Conservation (phyloP, 2,797 vertebrate genomes). For the Rhinoraja longicauda region DNA sequence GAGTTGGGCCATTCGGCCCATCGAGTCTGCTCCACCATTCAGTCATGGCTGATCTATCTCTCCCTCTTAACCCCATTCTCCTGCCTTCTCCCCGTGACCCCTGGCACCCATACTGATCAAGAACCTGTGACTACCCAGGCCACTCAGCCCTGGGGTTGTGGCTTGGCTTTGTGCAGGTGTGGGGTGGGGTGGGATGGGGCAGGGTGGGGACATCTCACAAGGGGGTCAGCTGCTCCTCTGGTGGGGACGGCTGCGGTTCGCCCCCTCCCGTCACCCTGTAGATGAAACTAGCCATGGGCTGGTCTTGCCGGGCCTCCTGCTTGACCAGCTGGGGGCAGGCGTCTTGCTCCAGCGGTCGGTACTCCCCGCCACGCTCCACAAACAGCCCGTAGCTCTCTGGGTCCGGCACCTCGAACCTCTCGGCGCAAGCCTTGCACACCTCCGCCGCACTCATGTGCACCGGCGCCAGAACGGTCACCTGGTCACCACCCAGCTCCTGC, state of each 20-base stretch:
- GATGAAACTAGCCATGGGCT: neutral
- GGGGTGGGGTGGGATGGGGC: too few species aligned
- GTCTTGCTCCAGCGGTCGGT: conserved; percentile 31
- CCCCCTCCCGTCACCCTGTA: neutral
- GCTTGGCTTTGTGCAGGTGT: too few species aligned
- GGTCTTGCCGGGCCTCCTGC: neutral
- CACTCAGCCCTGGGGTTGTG: too few species aligned
- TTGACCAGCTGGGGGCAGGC: conserved; percentile 38
- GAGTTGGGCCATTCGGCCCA: too few species aligned
- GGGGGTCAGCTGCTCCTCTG: too few species aligned
- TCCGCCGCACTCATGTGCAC: neutral
- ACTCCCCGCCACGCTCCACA: neutral
- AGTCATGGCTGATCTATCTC: too few species aligned
- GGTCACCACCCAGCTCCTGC: conserved; percentile 31
- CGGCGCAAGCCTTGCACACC: neutral
- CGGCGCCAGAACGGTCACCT: neutral
- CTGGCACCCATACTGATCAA: too few species aligned
- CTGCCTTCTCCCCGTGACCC: too few species aligned
- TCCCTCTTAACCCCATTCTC: too few species aligned
- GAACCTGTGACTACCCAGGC: too few species aligned
- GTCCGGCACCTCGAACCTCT: conserved; percentile 31
- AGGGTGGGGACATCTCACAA: neutral
- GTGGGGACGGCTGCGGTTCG: neutral
- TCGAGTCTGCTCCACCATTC: too few species aligned
- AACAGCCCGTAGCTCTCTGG: conserved; percentile 35